A percentile compares a stretch with the other conserved stretches of the same genome.
These are phyloP conservation scores for Drosophila dunni DNA, from an alignment of 1,140 invertebrate genomes.

Conservation along the genomic window DNA sequence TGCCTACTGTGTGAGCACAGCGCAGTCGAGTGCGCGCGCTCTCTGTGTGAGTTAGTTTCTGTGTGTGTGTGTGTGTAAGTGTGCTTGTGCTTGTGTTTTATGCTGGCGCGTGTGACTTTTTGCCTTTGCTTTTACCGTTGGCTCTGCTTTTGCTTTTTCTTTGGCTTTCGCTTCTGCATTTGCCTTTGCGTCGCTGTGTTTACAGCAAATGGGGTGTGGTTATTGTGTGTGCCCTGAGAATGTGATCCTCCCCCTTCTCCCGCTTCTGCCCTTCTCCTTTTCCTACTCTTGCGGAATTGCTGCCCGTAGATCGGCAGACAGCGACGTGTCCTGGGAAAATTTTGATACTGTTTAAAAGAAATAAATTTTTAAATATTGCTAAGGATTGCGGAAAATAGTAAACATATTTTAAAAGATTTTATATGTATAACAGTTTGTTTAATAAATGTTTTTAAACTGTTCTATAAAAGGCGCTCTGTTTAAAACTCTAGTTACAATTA, in stretches of 20 bases:
- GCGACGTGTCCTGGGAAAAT: constrained; percentile 41
- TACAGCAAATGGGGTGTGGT: constrained; percentile 33
- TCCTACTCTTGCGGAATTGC: not conserved
- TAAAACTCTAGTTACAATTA: too few species aligned
- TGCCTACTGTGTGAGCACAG: not conserved
- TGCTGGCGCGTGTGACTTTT: constrained; percentile 77
- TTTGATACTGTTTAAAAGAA: not conserved
- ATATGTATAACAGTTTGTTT: too few species aligned
- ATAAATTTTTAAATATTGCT: not conserved
- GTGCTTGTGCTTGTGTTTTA: constrained; percentile 34
- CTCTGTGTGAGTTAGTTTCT: not conserved
- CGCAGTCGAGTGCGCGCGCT: not conserved
- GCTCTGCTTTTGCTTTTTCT: constrained; percentile 42
- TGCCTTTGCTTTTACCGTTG: constrained; percentile 37
- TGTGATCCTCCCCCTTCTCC: constrained; percentile 13
- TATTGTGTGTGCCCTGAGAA: constrained; percentile 38
- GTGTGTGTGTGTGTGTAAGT: constrained; percentile 59
- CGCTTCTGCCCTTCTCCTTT: constrained; percentile 12
- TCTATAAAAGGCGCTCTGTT: too few species aligned
- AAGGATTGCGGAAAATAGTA: not conserved
- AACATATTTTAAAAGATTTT: too few species aligned
- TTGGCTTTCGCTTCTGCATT: not conserved
- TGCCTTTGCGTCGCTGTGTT: not conserved
- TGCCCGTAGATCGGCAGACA: constrained; percentile 31
- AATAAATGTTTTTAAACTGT: too few species aligned